phyloP scores from a whole-genome alignment of 2,797 vertebrate species.

The Chelon auratus region DNA sequence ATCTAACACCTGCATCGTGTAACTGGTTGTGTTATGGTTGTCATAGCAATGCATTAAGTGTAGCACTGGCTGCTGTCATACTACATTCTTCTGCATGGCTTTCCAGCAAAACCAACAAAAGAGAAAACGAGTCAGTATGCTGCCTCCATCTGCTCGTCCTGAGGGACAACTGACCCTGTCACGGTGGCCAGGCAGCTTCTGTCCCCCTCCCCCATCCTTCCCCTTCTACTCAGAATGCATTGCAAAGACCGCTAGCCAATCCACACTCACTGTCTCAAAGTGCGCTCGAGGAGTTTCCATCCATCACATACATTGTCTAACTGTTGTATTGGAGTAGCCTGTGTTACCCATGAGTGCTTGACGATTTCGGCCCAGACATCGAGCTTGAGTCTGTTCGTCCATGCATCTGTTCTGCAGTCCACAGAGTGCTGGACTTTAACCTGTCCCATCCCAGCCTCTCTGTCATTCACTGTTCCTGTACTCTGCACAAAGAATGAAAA shows the following conservation, averaged over 20 bases:
- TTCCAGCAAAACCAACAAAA: constrained; percentile 94
- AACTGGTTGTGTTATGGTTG: constrained; percentile 99
- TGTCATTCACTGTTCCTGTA: constrained; percentile 78
- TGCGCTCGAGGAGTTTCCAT: constrained; percentile 82
- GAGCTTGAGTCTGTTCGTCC: constrained; percentile 78
- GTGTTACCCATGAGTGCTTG: constrained; percentile 82
- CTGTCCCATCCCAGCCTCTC: constrained; percentile 77
- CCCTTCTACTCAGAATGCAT: constrained; percentile 81
- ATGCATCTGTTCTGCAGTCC: constrained; percentile 78
- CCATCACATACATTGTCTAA: constrained; percentile 82
- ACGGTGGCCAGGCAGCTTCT: constrained; percentile 81
- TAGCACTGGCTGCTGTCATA: constrained; percentile 99
- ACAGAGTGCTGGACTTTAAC: constrained; percentile 80
- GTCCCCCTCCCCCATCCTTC: constrained; percentile 68
- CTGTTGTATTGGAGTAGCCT: constrained; percentile 80
- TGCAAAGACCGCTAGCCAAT: constrained; percentile 81
- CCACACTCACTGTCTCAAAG: constrained; percentile 82
- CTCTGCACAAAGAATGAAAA: constrained; percentile 78
- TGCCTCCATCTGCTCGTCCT: constrained; percentile 97
- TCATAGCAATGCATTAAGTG: constrained; percentile 99
- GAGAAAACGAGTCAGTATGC: constrained; percentile 86
- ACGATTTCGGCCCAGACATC: constrained; percentile 69
- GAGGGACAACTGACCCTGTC: constrained; percentile 84
- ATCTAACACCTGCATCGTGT: constrained; percentile 99
- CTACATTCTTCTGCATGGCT: constrained; percentile 99